Evolutionary conservation across 2,888 invertebrate species (phyloP).

Genomic region (Polymixis lichenea): DNA sequence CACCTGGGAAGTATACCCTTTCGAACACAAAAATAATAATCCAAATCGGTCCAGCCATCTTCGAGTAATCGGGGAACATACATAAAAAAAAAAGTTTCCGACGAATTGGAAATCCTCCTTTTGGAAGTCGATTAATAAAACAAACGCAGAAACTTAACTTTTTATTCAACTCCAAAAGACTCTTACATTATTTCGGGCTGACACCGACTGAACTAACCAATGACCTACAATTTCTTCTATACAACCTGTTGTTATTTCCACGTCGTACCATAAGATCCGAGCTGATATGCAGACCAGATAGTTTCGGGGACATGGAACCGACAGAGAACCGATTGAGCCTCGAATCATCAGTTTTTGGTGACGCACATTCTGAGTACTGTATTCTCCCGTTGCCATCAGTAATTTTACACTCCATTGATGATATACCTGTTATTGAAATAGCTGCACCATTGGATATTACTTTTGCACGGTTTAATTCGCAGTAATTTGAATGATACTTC

Average conservation of each 20-base stretch:
- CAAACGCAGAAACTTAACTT: neutral
- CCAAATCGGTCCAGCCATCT: no score
- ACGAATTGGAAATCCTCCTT: no score
- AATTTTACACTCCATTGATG: conserved; percentile 3
- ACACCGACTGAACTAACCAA: neutral
- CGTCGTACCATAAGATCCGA: neutral
- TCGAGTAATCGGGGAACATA: no score
- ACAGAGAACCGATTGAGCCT: neutral
- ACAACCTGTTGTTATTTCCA: neutral
- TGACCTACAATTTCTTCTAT: no score
- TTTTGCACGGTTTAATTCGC: neutral
- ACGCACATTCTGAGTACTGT: neutral
- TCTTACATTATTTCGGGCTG: neutral
- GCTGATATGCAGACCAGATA: neutral
- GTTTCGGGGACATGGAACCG: neutral
- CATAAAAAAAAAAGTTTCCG: no score
- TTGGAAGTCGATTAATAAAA: no score
- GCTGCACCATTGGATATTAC: neutral
- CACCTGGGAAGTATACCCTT: no score
- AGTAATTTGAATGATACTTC: conserved; percentile 7
- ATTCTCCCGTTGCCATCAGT: neutral
- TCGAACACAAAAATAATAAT: no score
- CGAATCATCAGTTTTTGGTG: neutral
- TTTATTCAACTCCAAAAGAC: neutral
- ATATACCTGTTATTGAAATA: neutral